phyloP scores from a whole-genome alignment of 2,113 vertebrate genomes.

The Saguinus imperator region DNA sequence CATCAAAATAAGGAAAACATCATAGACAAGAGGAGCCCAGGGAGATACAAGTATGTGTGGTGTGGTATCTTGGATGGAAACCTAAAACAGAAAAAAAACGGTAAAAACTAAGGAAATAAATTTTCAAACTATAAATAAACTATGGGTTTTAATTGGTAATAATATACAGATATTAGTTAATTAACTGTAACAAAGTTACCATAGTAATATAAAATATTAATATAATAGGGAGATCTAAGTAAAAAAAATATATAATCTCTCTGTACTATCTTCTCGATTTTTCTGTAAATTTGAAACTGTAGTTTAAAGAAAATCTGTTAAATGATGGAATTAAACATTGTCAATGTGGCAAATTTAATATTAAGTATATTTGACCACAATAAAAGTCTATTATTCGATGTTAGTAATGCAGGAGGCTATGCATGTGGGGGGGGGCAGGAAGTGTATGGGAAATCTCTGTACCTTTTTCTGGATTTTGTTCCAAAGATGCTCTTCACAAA shows the following conservation, averaged over 20 bases:
- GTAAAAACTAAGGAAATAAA: not conserved
- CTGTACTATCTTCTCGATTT: not conserved
- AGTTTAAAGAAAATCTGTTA: not conserved
- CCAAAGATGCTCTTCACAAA: not conserved
- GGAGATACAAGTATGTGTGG: not conserved
- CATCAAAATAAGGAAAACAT: not conserved
- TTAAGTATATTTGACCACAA: not conserved
- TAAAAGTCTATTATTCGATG: not conserved
- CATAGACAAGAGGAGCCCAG: not conserved
- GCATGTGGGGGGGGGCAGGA: not conserved
- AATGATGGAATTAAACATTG: not conserved
- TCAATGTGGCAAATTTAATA: not conserved
- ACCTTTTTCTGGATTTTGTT: not conserved
- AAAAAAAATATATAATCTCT: not conserved
- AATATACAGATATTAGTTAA: not conserved
- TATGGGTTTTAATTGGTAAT: not conserved
- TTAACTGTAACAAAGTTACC: not conserved
- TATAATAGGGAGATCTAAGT: not conserved
- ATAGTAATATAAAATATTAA: not conserved
- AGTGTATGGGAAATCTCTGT: not conserved
- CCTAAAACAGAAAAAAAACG: not conserved
- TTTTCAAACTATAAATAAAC: not conserved
- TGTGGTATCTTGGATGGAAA: not conserved
- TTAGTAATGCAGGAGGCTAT: not conserved
- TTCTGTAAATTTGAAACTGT: not conserved